Conservation (phyloP, 2,888 invertebrate genomes). For the Siphonodentalium dalli region DNA sequence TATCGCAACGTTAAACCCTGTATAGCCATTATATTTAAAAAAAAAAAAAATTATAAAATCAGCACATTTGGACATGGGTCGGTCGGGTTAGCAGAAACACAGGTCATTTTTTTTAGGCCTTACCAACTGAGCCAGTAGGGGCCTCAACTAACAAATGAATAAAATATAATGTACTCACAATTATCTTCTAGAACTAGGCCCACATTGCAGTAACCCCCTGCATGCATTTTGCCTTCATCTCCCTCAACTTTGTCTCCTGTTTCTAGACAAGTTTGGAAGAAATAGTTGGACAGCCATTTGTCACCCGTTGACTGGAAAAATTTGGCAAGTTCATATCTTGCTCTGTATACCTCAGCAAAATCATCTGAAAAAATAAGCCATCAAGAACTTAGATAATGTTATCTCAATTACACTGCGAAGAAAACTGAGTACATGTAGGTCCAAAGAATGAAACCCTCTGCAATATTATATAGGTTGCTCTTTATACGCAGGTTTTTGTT, state of each 20-base stretch:
- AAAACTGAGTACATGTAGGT: too few species aligned
- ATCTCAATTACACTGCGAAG: too few species aligned
- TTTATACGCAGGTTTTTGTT: too few species aligned
- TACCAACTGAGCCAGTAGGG: too few species aligned
- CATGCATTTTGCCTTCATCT: slow-evolving; percentile 55
- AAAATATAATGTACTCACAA: slow-evolving; percentile 36
- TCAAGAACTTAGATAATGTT: not conserved
- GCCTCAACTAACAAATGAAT: too few species aligned
- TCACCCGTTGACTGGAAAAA: slow-evolving; percentile 58
- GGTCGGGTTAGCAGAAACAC: too few species aligned
- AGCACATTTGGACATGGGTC: not conserved
- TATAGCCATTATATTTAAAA: too few species aligned
- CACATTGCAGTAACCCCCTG: slow-evolving; percentile 61
- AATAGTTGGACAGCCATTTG: slow-evolving; percentile 64
- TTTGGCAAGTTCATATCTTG: slow-evolving; percentile 54
- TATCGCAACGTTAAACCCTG: too few species aligned
- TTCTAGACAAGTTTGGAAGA: slow-evolving; percentile 57
- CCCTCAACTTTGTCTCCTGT: slow-evolving; percentile 39
- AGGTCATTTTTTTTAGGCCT: too few species aligned
- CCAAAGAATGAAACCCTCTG: too few species aligned
- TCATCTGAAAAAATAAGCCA: slow-evolving; percentile 40
- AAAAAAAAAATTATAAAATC: not conserved
- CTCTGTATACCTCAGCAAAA: slow-evolving; percentile 51
- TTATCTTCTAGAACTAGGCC: slow-evolving; percentile 60
- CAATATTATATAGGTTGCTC: too few species aligned